Conservation (phyloP, 2,888 invertebrate genomes). For the Hirtodrosophila alboralis region DNA sequence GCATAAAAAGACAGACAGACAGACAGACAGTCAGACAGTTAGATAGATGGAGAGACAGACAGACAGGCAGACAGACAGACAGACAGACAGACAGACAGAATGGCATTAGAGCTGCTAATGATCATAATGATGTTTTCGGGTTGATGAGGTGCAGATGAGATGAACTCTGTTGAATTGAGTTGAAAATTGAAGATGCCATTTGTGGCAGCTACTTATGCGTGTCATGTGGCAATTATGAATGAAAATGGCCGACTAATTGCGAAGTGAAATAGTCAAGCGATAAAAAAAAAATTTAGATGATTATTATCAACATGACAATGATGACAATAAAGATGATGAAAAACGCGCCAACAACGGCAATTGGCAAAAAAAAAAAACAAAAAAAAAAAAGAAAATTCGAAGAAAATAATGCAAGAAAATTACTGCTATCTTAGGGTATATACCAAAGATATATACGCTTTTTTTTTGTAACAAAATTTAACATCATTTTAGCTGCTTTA, state of each 20-base stretch:
- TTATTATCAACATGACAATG: background rate
- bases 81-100: slow-evolving; percentile 13
- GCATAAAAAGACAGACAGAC: background rate
- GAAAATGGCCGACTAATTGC: slow-evolving; percentile 66
- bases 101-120: slow-evolving; percentile 50
- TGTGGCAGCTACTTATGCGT: slow-evolving; percentile 65
- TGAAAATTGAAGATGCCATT: slow-evolving; percentile 38
- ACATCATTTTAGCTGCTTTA: too few species aligned
- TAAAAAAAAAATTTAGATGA: slow-evolving; percentile 6
- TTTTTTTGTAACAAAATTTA: too few species aligned
- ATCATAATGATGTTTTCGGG: slow-evolving; percentile 45
- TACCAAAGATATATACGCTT: too few species aligned
- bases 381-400: slow-evolving; percentile 10
- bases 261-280: slow-evolving; percentile 44
- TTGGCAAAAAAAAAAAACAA: slow-evolving; percentile 3
- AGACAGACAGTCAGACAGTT: background rate
- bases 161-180: slow-evolving; percentile 14
- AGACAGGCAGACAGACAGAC: background rate
- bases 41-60: too few species aligned
- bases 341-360: too few species aligned
- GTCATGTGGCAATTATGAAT: slow-evolving; percentile 66
- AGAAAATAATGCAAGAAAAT: too few species aligned
- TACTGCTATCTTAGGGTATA: too few species aligned
- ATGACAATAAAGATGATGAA: background rate
- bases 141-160: slow-evolving; percentile 26